Conservation (phyloP, 64 coral and sea anemone species). For the Montipora cactus region DNA sequence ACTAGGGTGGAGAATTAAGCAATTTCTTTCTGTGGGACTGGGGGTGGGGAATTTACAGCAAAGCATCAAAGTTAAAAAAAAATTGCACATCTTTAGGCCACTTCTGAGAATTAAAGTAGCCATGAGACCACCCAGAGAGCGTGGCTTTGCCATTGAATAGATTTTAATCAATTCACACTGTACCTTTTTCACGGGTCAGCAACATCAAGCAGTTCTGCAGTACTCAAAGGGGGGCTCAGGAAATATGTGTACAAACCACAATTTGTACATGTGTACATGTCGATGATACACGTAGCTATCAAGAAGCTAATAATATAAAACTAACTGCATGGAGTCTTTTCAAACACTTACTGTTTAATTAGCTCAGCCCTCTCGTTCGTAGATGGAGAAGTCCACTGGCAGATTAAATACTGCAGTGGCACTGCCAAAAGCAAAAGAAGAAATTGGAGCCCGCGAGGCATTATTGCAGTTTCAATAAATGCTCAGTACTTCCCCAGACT, state of each 20-base stretch:
- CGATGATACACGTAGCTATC: no score
- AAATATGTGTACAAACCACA: neutral
- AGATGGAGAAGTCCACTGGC: slow-evolving; percentile 79
- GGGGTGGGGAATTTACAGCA: no score
- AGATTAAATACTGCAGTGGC: slow-evolving; percentile 83
- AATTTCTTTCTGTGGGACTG: no score
- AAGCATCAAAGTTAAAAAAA: no score
- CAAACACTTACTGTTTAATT: slow-evolving; percentile 68
- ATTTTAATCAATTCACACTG: neutral
- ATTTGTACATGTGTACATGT: no score
- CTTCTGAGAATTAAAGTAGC: no score
- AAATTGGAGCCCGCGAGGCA: slow-evolving; percentile 69
- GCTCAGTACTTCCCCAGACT: neutral
- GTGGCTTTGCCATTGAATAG: no score
- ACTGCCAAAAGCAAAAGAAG: slow-evolving; percentile 69
- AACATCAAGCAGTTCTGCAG: neutral
- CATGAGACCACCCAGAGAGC: no score
- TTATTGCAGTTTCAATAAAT: neutral
- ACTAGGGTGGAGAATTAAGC: no score
- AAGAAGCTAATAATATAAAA: neutral
- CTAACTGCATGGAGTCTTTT: neutral
- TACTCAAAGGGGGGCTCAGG: no score
- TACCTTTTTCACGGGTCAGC: neutral
- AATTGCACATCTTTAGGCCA: no score
- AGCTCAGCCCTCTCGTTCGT: slow-evolving; percentile 61